Base-by-base conservation (phyloP, 2,797 vertebrate genomes). In the Sebastes hubbsi region DNA sequence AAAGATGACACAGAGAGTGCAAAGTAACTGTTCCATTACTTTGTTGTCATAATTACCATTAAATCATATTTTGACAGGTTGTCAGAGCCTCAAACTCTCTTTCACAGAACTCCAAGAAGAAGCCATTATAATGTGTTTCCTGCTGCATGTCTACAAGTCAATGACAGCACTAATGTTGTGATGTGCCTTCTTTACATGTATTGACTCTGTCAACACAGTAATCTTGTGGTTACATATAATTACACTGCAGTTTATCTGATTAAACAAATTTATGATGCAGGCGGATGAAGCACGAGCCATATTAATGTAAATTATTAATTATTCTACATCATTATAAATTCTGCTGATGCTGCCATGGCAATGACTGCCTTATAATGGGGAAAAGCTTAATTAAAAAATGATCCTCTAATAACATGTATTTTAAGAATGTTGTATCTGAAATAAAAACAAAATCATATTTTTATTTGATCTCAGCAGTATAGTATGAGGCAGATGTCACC, bases 1-100 rank as follows among this genome's bases (percentile, higher is more conserved):
- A 93, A 89, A 90, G 88, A 90, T 90, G 89, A 89, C 85, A 89
- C 83, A 90, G 80, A 77, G 81, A 81, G 84, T 78, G 85, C 81
- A 90, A 82, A 82, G 60, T 86, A 87, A 90, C 70, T 74, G 54
- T 87, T 75, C 16, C 42, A 85, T 87, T 75, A 84, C 42, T 87
- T 82, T 78, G 11, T 54, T 42, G 29, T 71, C 64, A 77, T 20
- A 61, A 30, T 78, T 65, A 58, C 22, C 36, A 72, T 54, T 67
- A 74, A 83, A 87, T 73, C 54, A 52, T 6, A 8, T 63, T 55
- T 60, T 65, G 54, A 73, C 29, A 24, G 20, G 54, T 22, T 72
- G 20, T 27, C 49, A 78, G 42, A 80, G 18, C 20, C 25, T 58
- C 22, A 59, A 46, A 56, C 9, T 29, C 3, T 81, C 18, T 54